Evolutionary conservation across 1,140 invertebrate genomes (phyloP).

Genomic region (Drosophila nigrodunni): DNA sequence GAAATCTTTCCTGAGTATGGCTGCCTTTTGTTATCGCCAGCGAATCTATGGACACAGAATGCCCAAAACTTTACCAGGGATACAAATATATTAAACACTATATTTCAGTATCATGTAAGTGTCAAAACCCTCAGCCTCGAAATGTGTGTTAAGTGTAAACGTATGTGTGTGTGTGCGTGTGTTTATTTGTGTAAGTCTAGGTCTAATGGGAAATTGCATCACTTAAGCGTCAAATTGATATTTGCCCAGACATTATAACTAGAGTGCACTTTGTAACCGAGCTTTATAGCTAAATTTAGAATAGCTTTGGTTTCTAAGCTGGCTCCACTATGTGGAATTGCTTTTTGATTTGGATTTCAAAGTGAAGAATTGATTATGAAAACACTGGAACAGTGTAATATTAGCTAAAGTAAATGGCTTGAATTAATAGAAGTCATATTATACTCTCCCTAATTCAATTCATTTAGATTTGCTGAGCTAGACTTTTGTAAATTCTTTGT

Average conservation of each 20-base stretch:
- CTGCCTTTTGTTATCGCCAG: slow-evolving; percentile 96
- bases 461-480: not conserved
- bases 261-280: slow-evolving; percentile 8
- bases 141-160: not conserved
- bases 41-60: slow-evolving; percentile 96
- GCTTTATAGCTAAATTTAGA: not conserved
- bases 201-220: slow-evolving; percentile 26
- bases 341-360: not conserved
- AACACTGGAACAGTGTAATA: too few relatives aligned
- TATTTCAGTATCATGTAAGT: slow-evolving; percentile 92
- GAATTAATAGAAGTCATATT: too few relatives aligned
- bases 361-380: too few relatives aligned
- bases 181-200: not conserved
- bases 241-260: slow-evolving; percentile 7
- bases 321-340: not conserved
- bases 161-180: slow-evolving; percentile 5
- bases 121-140: not conserved
- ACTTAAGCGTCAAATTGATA: slow-evolving; percentile 19
- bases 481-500: slow-evolving; percentile 13
- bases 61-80: slow-evolving; percentile 91
- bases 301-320: not conserved
- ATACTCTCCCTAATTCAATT: too few relatives aligned
- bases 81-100: slow-evolving; percentile 91
- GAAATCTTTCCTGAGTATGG: slow-evolving; percentile 94
- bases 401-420: too few relatives aligned